Percentiles rank a stretch among this genome's conserved stretches.
phyloP scores from a whole-genome alignment of 1,140 invertebrate genomes.

The Drosophila kurseongensis region DNA sequence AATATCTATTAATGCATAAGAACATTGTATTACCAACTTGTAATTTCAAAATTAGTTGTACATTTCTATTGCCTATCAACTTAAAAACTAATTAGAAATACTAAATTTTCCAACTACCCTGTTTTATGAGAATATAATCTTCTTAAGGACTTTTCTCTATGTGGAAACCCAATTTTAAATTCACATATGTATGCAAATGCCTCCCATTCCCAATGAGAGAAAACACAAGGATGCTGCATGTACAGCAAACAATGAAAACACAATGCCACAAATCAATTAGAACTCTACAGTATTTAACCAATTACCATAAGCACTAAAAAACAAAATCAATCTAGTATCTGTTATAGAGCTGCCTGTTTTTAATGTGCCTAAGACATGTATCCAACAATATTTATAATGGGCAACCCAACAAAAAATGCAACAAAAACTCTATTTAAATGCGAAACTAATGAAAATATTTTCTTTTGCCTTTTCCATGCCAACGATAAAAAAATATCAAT shows the following conservation, averaged over 20 bases:
- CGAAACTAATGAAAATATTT: conserved; percentile 71
- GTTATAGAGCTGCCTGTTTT: conserved; percentile 66
- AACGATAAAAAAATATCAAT: conserved; percentile 16
- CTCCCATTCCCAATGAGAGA: conserved; percentile 14
- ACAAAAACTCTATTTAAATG: conserved; percentile 43
- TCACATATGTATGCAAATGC: conserved; percentile 21
- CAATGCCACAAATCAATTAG: conserved; percentile 43
- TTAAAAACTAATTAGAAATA: no score
- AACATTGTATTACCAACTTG: no score
- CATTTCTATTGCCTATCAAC: no score
- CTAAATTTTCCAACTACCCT: not conserved
- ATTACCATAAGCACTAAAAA: conserved; percentile 50
- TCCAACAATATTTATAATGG: conserved; percentile 28
- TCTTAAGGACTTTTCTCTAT: not conserved
- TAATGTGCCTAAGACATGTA: conserved; percentile 61
- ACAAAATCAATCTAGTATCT: conserved; percentile 35
- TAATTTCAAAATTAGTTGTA: no score
- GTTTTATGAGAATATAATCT: not conserved
- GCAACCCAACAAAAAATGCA: conserved; percentile 37
- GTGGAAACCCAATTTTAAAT: conserved; percentile 6
- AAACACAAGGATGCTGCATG: conserved; percentile 52
- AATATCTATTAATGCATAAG: not conserved
- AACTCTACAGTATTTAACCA: conserved; percentile 39
- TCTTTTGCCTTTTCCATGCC: conserved; percentile 77
- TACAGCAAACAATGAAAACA: conserved; percentile 44